Evolutionary conservation across 2,888 invertebrate species (phyloP), one percentile per base, ranked within the genome.

Genomic region (Pseudanteris insignis): DNA sequence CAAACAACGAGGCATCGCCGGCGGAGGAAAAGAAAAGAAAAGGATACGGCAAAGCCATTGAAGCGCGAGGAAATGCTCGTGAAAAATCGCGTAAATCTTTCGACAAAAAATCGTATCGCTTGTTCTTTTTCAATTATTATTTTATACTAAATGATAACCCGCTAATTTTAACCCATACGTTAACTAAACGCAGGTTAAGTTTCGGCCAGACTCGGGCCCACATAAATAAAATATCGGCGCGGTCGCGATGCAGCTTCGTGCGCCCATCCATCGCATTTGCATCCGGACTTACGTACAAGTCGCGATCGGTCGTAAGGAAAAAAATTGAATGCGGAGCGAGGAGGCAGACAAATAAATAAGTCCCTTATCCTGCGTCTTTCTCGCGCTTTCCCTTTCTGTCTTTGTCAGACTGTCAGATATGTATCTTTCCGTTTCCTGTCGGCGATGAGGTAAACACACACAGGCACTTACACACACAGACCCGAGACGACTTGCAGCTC

Each of bases 351-450:
- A 72, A 74, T 72, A 73, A 72, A 74, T 69, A 74, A 69, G 67
- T 61, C 64, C 61, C 25, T 28, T 37, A 46, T 9, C 44, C 37
- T 38, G 9, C 38, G 24, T 46, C 43, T 37, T 55, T 32, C 26
- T 58, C 32, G 40, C 13, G 32, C 47, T 32, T 43, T 63, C 63
- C 58, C 64, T 44, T 33, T 36, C 58, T 32, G 55, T 48, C 47
- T 62, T 47, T 58, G 47, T 55, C 34, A 33, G 50, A 28, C 12
- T 12, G 18, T 33, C 18, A 65, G 72, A 72, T 72, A 69, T 65
- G 64, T 65, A 72, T 72, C 71, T 72, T 70, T 65, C 64, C 70
- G 69, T 70, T 72, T 73, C 72, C 72, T 70, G 72, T 68, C 66
- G 68, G 63, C 66, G 66, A 65, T 50, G 40, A 51, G 51, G 54